Percentiles rank a stretch among this genome's conserved stretches.
Evolutionary conservation across 1,140 invertebrate genomes (phyloP).

Genomic region (Heliconius melpomene): DNA sequence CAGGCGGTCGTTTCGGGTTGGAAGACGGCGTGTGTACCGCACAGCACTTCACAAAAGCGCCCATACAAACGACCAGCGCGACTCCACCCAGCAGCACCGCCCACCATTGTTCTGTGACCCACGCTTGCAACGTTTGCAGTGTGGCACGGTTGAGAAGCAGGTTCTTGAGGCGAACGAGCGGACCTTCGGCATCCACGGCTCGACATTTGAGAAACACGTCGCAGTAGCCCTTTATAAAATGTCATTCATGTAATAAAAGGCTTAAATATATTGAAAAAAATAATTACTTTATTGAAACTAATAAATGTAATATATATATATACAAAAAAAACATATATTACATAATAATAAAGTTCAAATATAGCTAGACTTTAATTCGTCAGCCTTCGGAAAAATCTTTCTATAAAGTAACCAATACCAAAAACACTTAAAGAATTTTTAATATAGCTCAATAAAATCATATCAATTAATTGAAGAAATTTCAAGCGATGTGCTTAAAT

Average conservation of each 20-base stretch:
- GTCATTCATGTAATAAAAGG: neutral
- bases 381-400: no score
- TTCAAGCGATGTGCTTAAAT: no score
- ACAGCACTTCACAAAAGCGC: slow-evolving; percentile 99
- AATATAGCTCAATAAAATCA: no score
- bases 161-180: slow-evolving; percentile 97
- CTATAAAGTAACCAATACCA: no score
- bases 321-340: no score
- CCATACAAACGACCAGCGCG: slow-evolving; percentile 97
- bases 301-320: no score
- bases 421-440: no score
- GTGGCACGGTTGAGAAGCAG: slow-evolving; percentile 96
- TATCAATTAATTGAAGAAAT: no score
- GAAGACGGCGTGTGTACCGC: slow-evolving; percentile 99
- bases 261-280: no score
- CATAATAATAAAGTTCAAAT: no score
- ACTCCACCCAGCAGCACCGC: slow-evolving; percentile 95
- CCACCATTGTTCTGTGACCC: slow-evolving; percentile 98
- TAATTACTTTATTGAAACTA: no score
- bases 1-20: slow-evolving; percentile 95
- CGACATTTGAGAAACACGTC: slow-evolving; percentile 99
- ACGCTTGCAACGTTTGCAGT: slow-evolving; percentile 91
- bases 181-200: slow-evolving; percentile 98
- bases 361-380: no score
- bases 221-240: slow-evolving; percentile 91